Conservation (phyloP, 1,140 invertebrate species). For the Campoletis sonorensis region DNA sequence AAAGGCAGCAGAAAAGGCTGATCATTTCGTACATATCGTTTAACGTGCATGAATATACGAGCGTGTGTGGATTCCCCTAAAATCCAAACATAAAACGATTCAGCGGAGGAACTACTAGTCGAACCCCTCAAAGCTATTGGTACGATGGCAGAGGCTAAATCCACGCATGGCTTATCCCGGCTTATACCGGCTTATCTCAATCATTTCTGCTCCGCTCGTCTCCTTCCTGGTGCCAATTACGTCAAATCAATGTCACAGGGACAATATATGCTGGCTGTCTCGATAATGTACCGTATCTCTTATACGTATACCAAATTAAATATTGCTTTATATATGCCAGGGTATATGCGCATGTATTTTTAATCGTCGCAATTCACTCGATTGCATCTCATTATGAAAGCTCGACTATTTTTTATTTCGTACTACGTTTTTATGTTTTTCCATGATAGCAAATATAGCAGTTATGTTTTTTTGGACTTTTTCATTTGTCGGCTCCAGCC, state of each 20-base stretch:
- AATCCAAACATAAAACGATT: conserved; percentile 41
- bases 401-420: no score
- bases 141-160: conserved; percentile 55
- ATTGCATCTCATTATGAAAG: no score
- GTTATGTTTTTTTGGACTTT: no score
- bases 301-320: conserved; percentile 13
- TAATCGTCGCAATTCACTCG: no score
- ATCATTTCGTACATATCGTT: background rate
- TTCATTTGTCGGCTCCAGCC: no score
- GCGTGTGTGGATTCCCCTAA: background rate
- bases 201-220: conserved; percentile 72
- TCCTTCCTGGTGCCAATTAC: conserved; percentile 76
- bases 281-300: conserved; percentile 3
- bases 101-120: conserved; percentile 47
- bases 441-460: no score
- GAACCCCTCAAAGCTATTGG: conserved; percentile 49
- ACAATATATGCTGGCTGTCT: conserved; percentile 60
- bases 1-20: conserved; percentile 35
- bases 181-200: conserved; percentile 76
- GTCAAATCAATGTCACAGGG: conserved; percentile 74
- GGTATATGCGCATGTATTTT: background rate
- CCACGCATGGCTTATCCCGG: conserved; percentile 73
- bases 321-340: background rate
- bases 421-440: no score
- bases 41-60: background rate